phyloP scores from a whole-genome alignment of 1,140 invertebrate species.

The Pseudachorutes palmiensis region DNA sequence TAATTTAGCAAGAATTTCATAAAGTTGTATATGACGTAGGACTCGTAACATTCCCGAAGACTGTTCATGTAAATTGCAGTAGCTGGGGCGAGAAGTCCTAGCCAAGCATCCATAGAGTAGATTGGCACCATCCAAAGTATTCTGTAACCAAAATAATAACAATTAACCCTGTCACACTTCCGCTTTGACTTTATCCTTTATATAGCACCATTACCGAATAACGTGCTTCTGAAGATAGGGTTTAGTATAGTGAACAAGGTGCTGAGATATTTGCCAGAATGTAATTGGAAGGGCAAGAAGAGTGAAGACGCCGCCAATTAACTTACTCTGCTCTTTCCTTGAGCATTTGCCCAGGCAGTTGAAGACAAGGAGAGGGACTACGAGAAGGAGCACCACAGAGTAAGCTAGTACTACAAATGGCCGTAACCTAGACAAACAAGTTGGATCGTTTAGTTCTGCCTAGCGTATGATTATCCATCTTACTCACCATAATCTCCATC shows the following conservation, averaged over 20 bases:
- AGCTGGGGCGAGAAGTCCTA: slow-evolving; percentile 69
- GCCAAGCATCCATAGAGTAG: slow-evolving; percentile 87
- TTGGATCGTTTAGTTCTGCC: too few species aligned
- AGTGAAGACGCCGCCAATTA: slow-evolving; percentile 84
- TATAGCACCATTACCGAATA: slow-evolving; percentile 57
- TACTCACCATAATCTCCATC: slow-evolving; percentile 82
- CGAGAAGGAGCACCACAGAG: slow-evolving; percentile 65
- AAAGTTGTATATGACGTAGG: slow-evolving; percentile 95
- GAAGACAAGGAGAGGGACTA: slow-evolving; percentile 70
- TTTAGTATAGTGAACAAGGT: slow-evolving; percentile 83
- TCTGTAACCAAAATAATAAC: slow-evolving; percentile 50
- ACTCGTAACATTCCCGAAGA: slow-evolving; percentile 88
- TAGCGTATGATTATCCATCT: too few species aligned
- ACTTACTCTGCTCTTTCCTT: slow-evolving; percentile 56
- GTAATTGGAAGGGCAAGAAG: slow-evolving; percentile 82
- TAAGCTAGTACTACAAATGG: slow-evolving; percentile 72
- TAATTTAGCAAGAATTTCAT: slow-evolving; percentile 91
- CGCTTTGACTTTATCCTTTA: not conserved
- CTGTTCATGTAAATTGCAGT: slow-evolving; percentile 87
- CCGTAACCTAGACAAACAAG: too few species aligned
- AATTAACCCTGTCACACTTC: not conserved
- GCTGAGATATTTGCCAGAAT: slow-evolving; percentile 87
- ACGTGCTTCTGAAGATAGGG: slow-evolving; percentile 89
- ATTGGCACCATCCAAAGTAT: slow-evolving; percentile 98
- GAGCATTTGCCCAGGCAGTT: slow-evolving; percentile 45